Conservation (phyloP, 2,797 vertebrate genomes). For the Lates japonicus region DNA sequence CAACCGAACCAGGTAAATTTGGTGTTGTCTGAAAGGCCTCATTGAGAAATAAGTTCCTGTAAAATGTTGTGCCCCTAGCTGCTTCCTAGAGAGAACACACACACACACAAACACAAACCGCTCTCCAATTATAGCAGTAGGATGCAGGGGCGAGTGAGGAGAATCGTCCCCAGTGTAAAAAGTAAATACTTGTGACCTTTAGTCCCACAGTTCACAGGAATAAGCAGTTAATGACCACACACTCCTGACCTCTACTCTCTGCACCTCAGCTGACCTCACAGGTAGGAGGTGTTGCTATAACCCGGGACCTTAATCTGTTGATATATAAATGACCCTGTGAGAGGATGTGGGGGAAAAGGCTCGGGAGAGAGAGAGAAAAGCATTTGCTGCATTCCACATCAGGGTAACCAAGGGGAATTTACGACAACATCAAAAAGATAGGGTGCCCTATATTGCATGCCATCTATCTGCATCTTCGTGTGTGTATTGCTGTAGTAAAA, state of each 20-base stretch:
- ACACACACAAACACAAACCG: too few relatives aligned
- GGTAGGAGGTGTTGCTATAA: conserved; percentile 1
- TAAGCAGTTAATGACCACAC: conserved; percentile 29
- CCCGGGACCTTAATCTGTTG: conserved; percentile 7
- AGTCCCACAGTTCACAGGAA: conserved; percentile 16
- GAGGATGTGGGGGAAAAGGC: neutral
- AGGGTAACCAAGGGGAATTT: conserved; percentile 60
- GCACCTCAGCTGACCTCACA: conserved; percentile 29
- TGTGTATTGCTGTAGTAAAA: conserved; percentile 60
- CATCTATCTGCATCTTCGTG: conserved; percentile 43
- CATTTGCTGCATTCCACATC: conserved; percentile 27
- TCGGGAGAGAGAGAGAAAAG: neutral
- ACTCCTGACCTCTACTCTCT: conserved; percentile 33
- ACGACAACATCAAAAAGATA: conserved; percentile 70
- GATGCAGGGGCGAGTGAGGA: neutral
- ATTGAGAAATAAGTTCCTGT: too few relatives aligned
- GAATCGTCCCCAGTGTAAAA: neutral
- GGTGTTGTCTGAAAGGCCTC: too few relatives aligned
- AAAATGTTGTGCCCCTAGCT: too few relatives aligned
- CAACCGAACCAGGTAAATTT: too few relatives aligned
- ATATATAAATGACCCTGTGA: neutral
- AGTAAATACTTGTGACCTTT: conserved; percentile 43
- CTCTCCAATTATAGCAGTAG: too few relatives aligned
- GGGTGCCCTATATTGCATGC: conserved; percentile 30
- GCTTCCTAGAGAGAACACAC: too few relatives aligned